A percentile compares a stretch with the other conserved stretches of the same genome.
phyloP scores from a whole-genome alignment of 2,797 vertebrate genomes.

The Gambelia wislizenii region DNA sequence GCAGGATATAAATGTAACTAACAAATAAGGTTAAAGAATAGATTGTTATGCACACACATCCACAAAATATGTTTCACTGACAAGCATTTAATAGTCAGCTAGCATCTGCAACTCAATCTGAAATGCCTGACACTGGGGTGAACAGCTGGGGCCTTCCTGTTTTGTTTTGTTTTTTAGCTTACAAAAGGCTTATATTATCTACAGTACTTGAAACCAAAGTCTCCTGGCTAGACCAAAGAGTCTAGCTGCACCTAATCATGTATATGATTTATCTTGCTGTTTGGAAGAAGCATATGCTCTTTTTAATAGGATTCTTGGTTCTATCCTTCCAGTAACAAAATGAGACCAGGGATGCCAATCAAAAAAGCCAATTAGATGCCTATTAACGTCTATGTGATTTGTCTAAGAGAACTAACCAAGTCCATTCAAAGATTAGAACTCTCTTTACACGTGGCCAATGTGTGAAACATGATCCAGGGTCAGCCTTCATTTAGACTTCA shows the following conservation, averaged over 20 bases:
- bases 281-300: not conserved
- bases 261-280: not conserved
- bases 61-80: too few species aligned
- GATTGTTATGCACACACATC: too few species aligned
- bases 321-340: conserved; percentile 7
- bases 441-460: conserved; percentile 16
- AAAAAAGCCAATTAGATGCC: conserved; percentile 43
- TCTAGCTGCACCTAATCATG: not conserved
- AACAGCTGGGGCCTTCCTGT: too few species aligned
- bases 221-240: not conserved
- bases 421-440: conserved; percentile 48
- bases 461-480: conserved; percentile 45
- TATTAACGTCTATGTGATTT: conserved; percentile 49
- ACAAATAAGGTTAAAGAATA: not conserved
- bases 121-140: not conserved
- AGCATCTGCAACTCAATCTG: not conserved
- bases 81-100: not conserved
- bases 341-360: conserved; percentile 33
- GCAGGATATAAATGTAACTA: not conserved
- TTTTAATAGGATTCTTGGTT: not conserved
- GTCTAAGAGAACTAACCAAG: conserved; percentile 50
- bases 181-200: not conserved
- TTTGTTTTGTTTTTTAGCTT: too few species aligned
- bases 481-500: conserved; percentile 45
- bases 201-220: conserved; percentile 21